Conservation (phyloP, 1,140 invertebrate genomes). For the Mactra quadrangularis region DNA sequence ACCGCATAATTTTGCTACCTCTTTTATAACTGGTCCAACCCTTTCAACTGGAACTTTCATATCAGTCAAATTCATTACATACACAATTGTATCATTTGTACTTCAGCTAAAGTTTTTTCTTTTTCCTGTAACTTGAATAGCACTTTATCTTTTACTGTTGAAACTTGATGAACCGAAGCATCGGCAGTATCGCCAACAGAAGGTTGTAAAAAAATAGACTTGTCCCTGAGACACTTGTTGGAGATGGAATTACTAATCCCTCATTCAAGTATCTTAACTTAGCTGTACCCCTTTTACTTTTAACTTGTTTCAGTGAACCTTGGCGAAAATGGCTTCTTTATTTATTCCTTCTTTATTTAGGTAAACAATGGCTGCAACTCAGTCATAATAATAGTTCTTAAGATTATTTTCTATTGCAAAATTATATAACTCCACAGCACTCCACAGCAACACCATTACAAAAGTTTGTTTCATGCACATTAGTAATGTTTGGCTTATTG, state of each 20-base stretch:
- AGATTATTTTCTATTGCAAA: slow-evolving; percentile 30
- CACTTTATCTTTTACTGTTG: slow-evolving; percentile 3
- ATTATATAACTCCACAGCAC: slow-evolving; percentile 34
- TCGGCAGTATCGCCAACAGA: not conserved
- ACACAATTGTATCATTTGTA: slow-evolving; percentile 4
- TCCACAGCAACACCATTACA: slow-evolving; percentile 44
- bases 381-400: slow-evolving; percentile 33
- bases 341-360: slow-evolving; percentile 23
- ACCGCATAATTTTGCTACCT: slow-evolving; percentile 50
- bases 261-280: slow-evolving; percentile 27
- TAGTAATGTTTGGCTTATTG: slow-evolving; percentile 24
- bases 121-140: slow-evolving; percentile 17
- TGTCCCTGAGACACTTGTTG: slow-evolving; percentile 12
- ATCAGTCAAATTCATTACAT: slow-evolving; percentile 60
- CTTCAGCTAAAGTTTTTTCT: not conserved
- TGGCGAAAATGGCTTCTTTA: slow-evolving; percentile 21
- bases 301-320: slow-evolving; percentile 41
- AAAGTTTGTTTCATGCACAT: slow-evolving; percentile 3
- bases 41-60: slow-evolving; percentile 57
- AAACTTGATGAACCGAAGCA: too few relatives aligned
- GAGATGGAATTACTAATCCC: slow-evolving; percentile 24
- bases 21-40: slow-evolving; percentile 54
- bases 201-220: not conserved
- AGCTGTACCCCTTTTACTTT: slow-evolving; percentile 23
- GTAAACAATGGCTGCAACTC: slow-evolving; percentile 24